Base-by-base conservation (phyloP, 1,140 invertebrate genomes). In the Microplitis demolitor region DNA sequence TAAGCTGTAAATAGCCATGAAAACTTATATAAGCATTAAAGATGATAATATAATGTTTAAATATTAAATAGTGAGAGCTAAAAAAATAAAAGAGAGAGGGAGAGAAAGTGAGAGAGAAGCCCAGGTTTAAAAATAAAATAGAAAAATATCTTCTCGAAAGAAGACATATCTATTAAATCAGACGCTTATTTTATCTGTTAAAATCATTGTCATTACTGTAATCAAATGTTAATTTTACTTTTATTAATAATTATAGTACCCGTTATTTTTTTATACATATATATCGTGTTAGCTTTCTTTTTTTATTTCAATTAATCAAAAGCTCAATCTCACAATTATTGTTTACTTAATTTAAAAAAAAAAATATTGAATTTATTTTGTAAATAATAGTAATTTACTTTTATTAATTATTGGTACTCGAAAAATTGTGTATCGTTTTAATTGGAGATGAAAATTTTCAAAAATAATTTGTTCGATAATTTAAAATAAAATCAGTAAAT, bases 401-500 rank as follows among this genome's bases (percentile, higher is more conserved):
- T 54, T 76, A 39, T 50, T 34, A 24, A 53, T 70, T 62, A 50
- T 67, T 37, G 34, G 45, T 16, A 45, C 39, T 45, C 5, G 39
- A 45, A 3, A 45, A 45, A 45, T 9, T 45, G 39, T 9, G 39
- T 45, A 45, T 45, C 11, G 39, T 45, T 45, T 45, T 6, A 45
- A 45, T 45, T 45, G 39, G 0, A 45, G 11, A 45, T 45, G 39
- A 45, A 45, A 45, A 9, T 45, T 45, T 45, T 45, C 6, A 54
- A 70, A 68, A 73, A 24, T 60, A 35, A 31, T 63, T 9, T 6
- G n/a, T 66, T 34, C 35, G 53, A 16, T 68, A 11, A 66, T 71
- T 79, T 54, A 54, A 79, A 75, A 76, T 76, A 82, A 78, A 77
- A 85, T 77, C 78, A 78, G 76, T 66, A 63, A 81, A 78, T 86